Evolutionary conservation across 2,888 invertebrate genomes (phyloP).

Genomic region (Drosophila neonasuta): DNA sequence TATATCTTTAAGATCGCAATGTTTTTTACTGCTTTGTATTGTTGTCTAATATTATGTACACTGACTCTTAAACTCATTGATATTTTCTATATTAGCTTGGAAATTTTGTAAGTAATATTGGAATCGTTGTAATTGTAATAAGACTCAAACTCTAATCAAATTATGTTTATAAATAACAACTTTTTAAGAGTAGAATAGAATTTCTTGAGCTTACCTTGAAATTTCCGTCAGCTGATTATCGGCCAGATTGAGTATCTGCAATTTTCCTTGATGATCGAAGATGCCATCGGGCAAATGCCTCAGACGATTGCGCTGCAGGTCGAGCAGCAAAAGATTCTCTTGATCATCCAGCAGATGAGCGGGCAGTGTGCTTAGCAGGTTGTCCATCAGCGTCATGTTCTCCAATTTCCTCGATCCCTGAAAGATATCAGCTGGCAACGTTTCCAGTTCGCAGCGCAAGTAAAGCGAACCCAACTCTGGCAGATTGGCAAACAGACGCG

Average conservation of each 20-base stretch:
- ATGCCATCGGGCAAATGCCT: constrained; percentile 84
- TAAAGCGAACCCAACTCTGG: constrained; percentile 84
- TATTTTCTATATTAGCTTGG: too few relatives aligned
- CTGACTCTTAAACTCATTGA: too few relatives aligned
- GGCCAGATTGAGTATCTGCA: constrained; percentile 85
- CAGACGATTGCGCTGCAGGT: constrained; percentile 87
- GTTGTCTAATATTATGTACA: too few relatives aligned
- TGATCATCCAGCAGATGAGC: constrained; percentile 85
- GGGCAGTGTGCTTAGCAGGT: constrained; percentile 84
- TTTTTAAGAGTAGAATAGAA: too few relatives aligned
- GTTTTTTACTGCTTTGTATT: too few relatives aligned
- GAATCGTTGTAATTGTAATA: too few relatives aligned
- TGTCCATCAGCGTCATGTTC: constrained; percentile 85
- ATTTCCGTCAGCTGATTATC: constrained; percentile 86
- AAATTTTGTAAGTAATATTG: too few relatives aligned
- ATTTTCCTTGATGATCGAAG: constrained; percentile 84
- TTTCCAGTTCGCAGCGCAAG: constrained; percentile 84
- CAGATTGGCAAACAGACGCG: constrained; percentile 85
- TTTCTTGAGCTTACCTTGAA: constrained; percentile 80
- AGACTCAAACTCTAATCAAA: too few relatives aligned
- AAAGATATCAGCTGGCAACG: constrained; percentile 86
- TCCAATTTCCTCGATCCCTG: constrained; percentile 84
- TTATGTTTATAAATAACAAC: too few relatives aligned
- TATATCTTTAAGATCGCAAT: too few relatives aligned
- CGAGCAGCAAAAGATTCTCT: constrained; percentile 85